Evolutionary conservation across 2,797 vertebrate genomes (phyloP).

Genomic region (Coranthus polyacanthus): DNA sequence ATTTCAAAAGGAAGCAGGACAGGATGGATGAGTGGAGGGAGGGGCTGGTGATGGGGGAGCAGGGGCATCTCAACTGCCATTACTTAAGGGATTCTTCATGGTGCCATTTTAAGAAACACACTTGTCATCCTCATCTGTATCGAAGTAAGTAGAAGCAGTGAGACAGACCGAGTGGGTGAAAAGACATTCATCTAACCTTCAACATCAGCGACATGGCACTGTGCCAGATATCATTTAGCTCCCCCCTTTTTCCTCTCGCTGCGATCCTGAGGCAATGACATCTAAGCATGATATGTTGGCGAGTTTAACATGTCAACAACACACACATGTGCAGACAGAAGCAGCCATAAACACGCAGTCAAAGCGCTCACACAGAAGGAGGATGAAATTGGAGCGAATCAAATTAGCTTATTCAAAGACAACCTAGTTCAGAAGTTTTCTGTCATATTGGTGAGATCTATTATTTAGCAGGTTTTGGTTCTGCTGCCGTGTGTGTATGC

Average conservation of each 20-base stretch:
- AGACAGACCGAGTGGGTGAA: slow-evolving; percentile 15
- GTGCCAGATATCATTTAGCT: slow-evolving; percentile 48
- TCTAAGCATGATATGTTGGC: slow-evolving; percentile 26
- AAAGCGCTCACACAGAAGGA: slow-evolving; percentile 17
- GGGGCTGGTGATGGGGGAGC: neutral
- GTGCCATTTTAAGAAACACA: slow-evolving; percentile 47
- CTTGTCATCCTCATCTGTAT: slow-evolving; percentile 42
- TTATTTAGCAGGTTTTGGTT: slow-evolving; percentile 49
- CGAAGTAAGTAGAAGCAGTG: slow-evolving; percentile 12
- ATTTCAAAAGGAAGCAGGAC: slow-evolving; percentile 52
- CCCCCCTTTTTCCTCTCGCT: neutral
- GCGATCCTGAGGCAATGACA: slow-evolving; percentile 52
- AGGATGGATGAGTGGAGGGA: neutral
- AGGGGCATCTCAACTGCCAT: slow-evolving; percentile 26
- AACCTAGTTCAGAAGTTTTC: slow-evolving; percentile 73
- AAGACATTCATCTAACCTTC: slow-evolving; percentile 70
- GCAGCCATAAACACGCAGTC: slow-evolving; percentile 2
- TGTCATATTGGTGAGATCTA: slow-evolving; percentile 36
- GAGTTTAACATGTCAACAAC: slow-evolving; percentile 28
- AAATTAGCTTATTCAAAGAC: slow-evolving; percentile 40
- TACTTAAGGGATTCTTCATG: slow-evolving; percentile 64
- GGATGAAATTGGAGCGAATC: slow-evolving; percentile 2
- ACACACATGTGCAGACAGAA: slow-evolving; percentile 28
- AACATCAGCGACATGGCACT: slow-evolving; percentile 57
- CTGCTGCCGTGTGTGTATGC: slow-evolving; percentile 12